Base-by-base conservation (phyloP, 2,888 invertebrate genomes). In the Apodemia mormo region DNA sequence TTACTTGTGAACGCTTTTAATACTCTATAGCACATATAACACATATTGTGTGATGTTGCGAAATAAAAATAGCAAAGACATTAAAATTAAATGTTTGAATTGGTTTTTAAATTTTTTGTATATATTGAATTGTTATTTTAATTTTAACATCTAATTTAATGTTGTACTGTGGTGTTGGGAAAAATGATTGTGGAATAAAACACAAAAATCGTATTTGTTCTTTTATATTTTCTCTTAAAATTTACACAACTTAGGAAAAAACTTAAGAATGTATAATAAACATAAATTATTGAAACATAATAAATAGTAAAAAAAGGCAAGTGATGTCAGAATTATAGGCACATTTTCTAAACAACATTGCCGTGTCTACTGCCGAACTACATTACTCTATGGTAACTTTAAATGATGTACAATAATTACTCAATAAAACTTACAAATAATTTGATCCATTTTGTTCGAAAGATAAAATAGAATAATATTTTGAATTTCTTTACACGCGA, bases 341-440 rank as follows among this genome's bases (percentile, higher is more conserved):
- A 77, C 72, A 74, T 72, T 71, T 70, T 73, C 66, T 75, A 72
- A 73, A 72, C 66, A 73, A 76, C 72, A 72, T 74, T 74, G 77
- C 76, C 77, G n/a, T 58, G 52, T 68, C 64, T 65, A 74, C 66
- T 72, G 74, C 72, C 74, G 72, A 69, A 61, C 66, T 45, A 71
- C 70, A 85, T 87, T 86, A 88, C 79, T 81, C 87, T 91, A 92
- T 92, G 93, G 93, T 93, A 93, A 93, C 93, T 92, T 87, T 89
- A 80, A 72, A 78, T 79, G 82, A 87, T 77, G 87, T 86, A 91
- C 90, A 90, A 45, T 45, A 92, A 92, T 90, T 89, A 85, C 83
- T 88, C 86, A 85, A 84, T 81, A 84, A 89, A 87, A 84, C 85
- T 80, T 78, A 84, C 87, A 87, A 86, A 83, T 84, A 81, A 83